phyloP scores from a whole-genome alignment of 2,888 invertebrate genomes.

The Caenorhabditis sp. region DNA sequence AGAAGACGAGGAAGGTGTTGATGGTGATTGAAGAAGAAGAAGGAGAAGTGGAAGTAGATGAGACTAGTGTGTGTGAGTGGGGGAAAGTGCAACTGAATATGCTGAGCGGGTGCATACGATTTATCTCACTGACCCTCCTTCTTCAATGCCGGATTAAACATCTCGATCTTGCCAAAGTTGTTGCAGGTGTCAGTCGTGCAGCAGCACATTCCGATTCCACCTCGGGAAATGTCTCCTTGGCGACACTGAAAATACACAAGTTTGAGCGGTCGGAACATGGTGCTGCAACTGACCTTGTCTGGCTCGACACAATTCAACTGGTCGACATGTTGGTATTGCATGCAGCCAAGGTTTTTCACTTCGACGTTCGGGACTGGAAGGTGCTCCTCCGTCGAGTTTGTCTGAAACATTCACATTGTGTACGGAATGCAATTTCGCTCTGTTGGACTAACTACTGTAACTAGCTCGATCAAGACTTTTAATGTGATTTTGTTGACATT shows the following conservation, averaged over 20 bases:
- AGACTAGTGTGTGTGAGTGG: neutral
- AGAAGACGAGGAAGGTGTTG: too few relatives aligned
- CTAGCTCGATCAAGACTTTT: neutral
- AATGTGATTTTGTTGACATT: neutral
- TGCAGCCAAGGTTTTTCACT: constrained; percentile 30
- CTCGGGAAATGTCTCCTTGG: neutral
- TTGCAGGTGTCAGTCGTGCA: constrained; percentile 76
- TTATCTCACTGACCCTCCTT: constrained; percentile 9
- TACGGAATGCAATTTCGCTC: too few relatives aligned
- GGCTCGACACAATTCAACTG: constrained; percentile 2
- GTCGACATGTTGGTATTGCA: constrained; percentile 12
- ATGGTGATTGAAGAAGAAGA: too few relatives aligned
- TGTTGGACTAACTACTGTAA: neutral
- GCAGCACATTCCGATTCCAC: constrained; percentile 64
- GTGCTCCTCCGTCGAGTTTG: constrained; percentile 24
- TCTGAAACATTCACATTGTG: constrained; percentile 12
- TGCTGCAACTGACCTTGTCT: neutral
- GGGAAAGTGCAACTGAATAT: neutral
- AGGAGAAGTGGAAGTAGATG: too few relatives aligned
- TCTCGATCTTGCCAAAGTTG: constrained; percentile 16
- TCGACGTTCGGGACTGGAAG: constrained; percentile 2
- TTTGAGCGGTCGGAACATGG: neutral
- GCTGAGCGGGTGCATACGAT: neutral
- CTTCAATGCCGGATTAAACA: constrained; percentile 14
- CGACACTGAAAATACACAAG: constrained; percentile 16